Conservation (phyloP, 2,797 vertebrate genomes). For the Perodicticus potto region DNA sequence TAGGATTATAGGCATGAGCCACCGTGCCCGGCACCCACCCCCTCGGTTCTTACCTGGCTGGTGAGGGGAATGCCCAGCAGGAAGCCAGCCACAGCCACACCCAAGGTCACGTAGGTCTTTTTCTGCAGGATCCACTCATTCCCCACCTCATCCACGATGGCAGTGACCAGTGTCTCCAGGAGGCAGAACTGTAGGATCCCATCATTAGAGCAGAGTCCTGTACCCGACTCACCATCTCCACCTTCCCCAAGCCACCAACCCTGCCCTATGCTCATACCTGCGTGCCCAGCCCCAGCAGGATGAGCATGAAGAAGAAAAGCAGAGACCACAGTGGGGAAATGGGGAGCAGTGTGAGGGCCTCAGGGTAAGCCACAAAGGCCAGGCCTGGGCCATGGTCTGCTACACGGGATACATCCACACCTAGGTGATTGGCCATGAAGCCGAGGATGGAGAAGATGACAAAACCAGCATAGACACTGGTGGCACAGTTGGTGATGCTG, state of each 20-base stretch:
- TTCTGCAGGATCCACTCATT: conserved; percentile 97
- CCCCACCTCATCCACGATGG: conserved; percentile 97
- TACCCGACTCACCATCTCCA: rapidly evolving
- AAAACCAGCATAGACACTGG: conserved; percentile 97
- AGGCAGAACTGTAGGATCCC: conserved; percentile 93
- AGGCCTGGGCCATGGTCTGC: conserved; percentile 97
- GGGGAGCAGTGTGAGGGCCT: conserved; percentile 97
- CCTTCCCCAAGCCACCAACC: not conserved
- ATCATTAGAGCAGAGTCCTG: conserved; percentile 27
- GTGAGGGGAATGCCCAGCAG: conserved; percentile 96
- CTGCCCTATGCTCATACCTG: conserved; percentile 89
- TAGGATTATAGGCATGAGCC: too few species aligned
- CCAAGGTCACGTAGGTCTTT: conserved; percentile 95
- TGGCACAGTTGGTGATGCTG: conserved; percentile 98
- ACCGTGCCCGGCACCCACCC: too few species aligned
- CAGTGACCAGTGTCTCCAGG: conserved; percentile 97
- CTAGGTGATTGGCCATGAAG: conserved; percentile 98
- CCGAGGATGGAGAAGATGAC: conserved; percentile 99
- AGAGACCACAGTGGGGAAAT: conserved; percentile 97
- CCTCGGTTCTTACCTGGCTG: conserved; percentile 90
- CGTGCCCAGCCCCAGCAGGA: conserved; percentile 97
- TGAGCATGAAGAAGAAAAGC: conserved; percentile 99
- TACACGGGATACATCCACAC: conserved; percentile 96
- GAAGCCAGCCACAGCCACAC: conserved; percentile 94
- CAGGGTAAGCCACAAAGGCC: conserved; percentile 98